A percentile compares a stretch with the other conserved stretches of the same genome.
Conservation (phyloP, 2,888 invertebrate genomes). For the Eupsilia transversa region DNA sequence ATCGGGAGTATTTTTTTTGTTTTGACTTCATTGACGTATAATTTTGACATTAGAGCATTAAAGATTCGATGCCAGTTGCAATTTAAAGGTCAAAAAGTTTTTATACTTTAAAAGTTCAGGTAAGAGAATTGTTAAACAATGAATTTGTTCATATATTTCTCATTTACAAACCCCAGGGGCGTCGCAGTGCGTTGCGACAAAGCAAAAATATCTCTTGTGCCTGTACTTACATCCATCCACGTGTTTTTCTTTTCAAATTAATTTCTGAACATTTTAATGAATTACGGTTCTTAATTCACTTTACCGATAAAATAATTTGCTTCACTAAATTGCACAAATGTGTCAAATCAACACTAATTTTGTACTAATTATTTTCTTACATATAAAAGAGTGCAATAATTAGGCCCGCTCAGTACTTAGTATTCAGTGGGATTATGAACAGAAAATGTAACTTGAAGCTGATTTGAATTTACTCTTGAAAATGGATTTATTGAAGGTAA, state of each 20-base stretch:
- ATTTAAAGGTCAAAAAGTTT: not conserved
- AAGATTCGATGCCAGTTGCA: constrained; percentile 22
- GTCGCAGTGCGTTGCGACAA: too few relatives aligned
- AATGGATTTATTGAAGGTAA: constrained; percentile 56
- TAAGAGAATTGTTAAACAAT: not conserved
- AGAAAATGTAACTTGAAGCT: constrained; percentile 33
- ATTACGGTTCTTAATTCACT: constrained; percentile 23
- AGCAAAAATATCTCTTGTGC: not conserved
- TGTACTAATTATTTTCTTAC: constrained; percentile 49
- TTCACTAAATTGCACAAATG: constrained; percentile 57
- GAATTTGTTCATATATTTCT: not conserved
- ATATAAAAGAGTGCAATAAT: constrained; percentile 34
- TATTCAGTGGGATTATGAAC: not conserved
- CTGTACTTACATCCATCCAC: too few relatives aligned
- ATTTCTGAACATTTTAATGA: constrained; percentile 14
- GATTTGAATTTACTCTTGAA: not conserved
- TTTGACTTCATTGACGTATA: not conserved
- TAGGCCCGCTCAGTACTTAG: constrained; percentile 2
- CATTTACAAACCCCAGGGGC: not conserved
- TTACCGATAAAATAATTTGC: constrained; percentile 58
- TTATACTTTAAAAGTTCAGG: not conserved
- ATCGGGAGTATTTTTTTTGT: constrained; percentile 2
- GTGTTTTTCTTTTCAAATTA: constrained; percentile 8
- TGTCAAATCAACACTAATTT: constrained; percentile 47
- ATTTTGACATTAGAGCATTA: constrained; percentile 7